Conservation (phyloP, 2,888 invertebrate species). For the Pachliopta kotzebuea region DNA sequence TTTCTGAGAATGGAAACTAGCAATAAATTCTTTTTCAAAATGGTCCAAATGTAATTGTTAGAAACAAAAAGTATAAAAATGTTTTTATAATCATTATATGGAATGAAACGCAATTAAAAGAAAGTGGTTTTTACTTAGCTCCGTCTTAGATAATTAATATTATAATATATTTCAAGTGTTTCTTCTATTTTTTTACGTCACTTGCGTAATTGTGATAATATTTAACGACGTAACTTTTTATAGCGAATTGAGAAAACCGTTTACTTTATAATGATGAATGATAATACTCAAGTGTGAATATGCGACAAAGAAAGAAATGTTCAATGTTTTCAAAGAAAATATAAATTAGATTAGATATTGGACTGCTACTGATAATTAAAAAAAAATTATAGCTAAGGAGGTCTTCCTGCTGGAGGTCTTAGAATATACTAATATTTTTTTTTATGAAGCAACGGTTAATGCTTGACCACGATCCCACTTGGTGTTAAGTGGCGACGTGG, state of each 20-base stretch:
- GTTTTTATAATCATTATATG: background rate
- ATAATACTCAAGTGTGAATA: background rate
- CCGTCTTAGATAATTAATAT: background rate
- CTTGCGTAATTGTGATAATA: constrained; percentile 1
- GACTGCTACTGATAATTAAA: no score
- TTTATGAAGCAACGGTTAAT: no score
- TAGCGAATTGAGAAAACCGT: background rate
- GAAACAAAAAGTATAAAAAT: background rate
- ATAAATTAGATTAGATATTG: no score
- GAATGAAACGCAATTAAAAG: background rate
- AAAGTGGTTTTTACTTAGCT: background rate
- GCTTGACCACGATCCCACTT: no score
- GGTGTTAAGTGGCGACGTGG: no score
- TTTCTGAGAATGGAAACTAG: background rate
- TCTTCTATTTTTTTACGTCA: background rate
- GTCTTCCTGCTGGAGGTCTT: no score
- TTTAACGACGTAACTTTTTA: background rate
- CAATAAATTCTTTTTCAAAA: no score
- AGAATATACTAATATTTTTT: no score
- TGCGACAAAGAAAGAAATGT: no score
- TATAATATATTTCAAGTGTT: background rate
- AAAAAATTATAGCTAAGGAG: no score
- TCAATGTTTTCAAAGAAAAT: no score
- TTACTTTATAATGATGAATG: background rate
- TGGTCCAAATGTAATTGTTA: background rate